Evolutionary conservation across 2,888 invertebrate species (phyloP).

Genomic region (Linnaemya vulpina): DNA sequence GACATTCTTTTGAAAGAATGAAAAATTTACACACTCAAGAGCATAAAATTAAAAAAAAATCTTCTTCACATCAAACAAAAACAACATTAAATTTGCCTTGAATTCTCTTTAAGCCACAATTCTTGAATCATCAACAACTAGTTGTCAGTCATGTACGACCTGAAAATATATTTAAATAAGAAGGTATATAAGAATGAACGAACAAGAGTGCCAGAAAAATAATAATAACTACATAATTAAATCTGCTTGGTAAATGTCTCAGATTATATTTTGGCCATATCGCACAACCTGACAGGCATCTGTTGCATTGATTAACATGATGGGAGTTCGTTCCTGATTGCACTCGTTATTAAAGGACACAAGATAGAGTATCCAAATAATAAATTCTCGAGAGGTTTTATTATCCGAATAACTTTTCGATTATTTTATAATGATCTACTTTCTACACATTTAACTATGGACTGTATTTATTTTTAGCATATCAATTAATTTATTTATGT

Average conservation of each 20-base stretch:
- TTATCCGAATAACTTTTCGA: no score
- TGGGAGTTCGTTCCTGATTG: neutral
- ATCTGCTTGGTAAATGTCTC: slow-evolving; percentile 39
- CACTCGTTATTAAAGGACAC: neutral
- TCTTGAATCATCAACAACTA: neutral
- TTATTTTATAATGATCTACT: no score
- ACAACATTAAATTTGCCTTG: neutral
- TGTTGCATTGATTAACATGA: slow-evolving; percentile 50
- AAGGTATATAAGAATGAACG: neutral
- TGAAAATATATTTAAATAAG: neutral
- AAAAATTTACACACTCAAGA: neutral
- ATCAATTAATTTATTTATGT: no score
- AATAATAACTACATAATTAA: slow-evolving; percentile 48
- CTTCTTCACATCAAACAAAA: neutral
- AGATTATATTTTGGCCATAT: slow-evolving; percentile 37
- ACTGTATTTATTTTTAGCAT: no score
- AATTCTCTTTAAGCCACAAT: neutral
- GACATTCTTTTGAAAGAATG: neutral
- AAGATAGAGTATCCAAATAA: no score
- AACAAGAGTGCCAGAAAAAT: slow-evolving; percentile 27
- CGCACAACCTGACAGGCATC: slow-evolving; percentile 27
- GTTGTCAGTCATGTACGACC: neutral
- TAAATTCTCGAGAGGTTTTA: no score
- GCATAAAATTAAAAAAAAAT: neutral
- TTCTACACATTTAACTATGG: no score